Base-by-base conservation (phyloP, 1,140 invertebrate genomes). In the Lineus longissimus region DNA sequence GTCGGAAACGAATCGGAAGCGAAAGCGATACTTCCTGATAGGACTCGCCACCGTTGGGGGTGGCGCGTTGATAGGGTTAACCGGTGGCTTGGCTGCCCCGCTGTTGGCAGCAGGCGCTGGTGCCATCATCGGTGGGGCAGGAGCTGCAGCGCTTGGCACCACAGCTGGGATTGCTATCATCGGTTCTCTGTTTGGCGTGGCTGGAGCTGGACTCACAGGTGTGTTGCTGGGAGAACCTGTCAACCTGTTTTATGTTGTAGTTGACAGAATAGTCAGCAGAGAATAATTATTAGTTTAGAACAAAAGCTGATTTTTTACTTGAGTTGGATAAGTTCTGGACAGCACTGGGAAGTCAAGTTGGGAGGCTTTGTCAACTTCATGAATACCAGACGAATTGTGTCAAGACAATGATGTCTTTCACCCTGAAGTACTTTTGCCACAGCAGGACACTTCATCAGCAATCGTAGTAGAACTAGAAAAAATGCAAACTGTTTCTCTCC, bases 111-210 rank as follows among this genome's bases (percentile, higher is more conserved):
- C 86, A 40, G 87, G 88, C n/a, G 81, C 88, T 13, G 85, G 84
- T 7, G 84, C 85, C 45, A 75, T 83, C 31, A 78, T 82, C 29
- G 81, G 79, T 64, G 83, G 85, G 40, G 84, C 86, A 33, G 83
- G 84, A 27, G 85, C 87, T 43, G 85, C 86, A 22, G 86, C 84
- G 13, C 74, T 89, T 2, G 84, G 86, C 11, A 84, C 86, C 11
- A 81, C 84, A 33, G 85, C 86, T 27, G 88, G 88, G 19, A 81
- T 86, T 9, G 87, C 87, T 30, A 83, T 89, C 36, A 85, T 89
- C 58, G 87, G 87, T 2, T 88, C 87, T 2, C 73, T 89, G 54
- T 89, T 89, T 81, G 88, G 88, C 40, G 86, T 87, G 7, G 88
- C 88, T 63, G 88, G 88, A 30, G 88, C 87, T 58, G 87, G 87